Evolutionary conservation across 1,140 invertebrate species (phyloP), one percentile per base, ranked within the genome.

Genomic region (Tenebrio molitor): DNA sequence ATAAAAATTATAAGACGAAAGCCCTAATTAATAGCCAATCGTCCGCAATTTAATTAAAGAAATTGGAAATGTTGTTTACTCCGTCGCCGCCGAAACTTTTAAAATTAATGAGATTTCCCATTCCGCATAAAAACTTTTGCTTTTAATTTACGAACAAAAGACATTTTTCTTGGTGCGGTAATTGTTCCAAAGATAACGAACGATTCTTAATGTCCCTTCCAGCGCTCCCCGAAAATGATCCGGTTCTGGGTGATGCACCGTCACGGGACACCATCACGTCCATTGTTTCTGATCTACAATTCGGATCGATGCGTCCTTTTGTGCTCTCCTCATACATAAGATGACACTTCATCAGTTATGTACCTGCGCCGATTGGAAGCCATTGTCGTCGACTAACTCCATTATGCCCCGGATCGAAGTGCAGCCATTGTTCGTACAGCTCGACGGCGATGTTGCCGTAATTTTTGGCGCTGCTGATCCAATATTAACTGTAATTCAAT

Each of bases 281-380:
- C 36, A 29, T 58, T 58, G 50, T 58, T 58, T 58, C 21, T 29
- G 23, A 58, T 29, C 50, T 29, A 15, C 8, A 29, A 25, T 34
- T 29, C n/a, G 50, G 50, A 58, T 58, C 50, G 50, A 58, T 58
- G 4, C 19, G 2, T 14, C 1, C 12, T 58, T 58, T 21, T 58
- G 50, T 34, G 21, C 23, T 6, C 19, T 8, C 16, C 50, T 58
- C 50, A 58, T 58, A 58, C 50, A 58, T 58, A 58, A 58, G 50
- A 58, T 58, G 50, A 58, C 50, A 58, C 50, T 58, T 58, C 50
- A 58, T 58, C 50, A 58, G 50, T 58, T 58, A 58, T 58, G 50
- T 58, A 58, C 50, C 50, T 58, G 50, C 50, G 12, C 50, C 50
- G 50, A 58, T 58, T 58, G 50, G 23, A 29, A 58, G 50, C 50